Base-by-base conservation (phyloP, 2,113 vertebrate genomes). In the Enhydra lutris region DNA sequence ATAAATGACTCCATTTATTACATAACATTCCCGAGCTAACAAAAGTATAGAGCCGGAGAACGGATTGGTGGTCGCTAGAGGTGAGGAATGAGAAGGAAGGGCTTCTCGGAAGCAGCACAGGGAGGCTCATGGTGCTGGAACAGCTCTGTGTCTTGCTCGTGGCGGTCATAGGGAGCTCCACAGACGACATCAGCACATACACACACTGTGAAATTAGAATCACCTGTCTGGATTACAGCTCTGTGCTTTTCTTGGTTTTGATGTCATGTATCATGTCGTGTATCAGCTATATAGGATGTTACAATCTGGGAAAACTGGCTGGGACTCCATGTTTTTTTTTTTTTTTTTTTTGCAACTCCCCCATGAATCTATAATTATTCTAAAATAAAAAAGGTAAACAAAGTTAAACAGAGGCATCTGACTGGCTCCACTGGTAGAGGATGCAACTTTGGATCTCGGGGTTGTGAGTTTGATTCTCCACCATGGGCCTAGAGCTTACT, bases 41-140 rank as follows among this genome's bases (percentile, higher is more conserved):
- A 15, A 4, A 78, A 89, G 24, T 20, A 14, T 17, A 50, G 52
- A 89, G 29, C 18, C 20, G 10, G 24, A 79, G 31, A 61, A 45
- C 24, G 36, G 52, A n/a, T 6, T 4, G 7, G 31, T 9, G 45
- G 61, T 39, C 7, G 4, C 21, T 79, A 29, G 29, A 42, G 23
- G 29, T 65, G 31, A 80, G 63, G 36, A 6, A 29, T 1, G 15
- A 17, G 23, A 87, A 29, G 34, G 2, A 4, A 6, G 11, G n/a
- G 20, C 57, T 13, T 0, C 7, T 14, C 0, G 45, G 17, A 26
- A 6, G 42, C 82, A 61, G 31, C 8, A 3, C 3, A 26, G 29
- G 69, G 45, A 34, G 17, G 9, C n/a, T 6, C 0, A 1, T 36
- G 57, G 24, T 4, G 39, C 4, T 12, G 52, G 69, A 80, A 21